These are phyloP conservation scores for Palythoa caribaeorum DNA, from an alignment of 92 coral and sea anemone species.

Conservation along the genomic window DNA sequence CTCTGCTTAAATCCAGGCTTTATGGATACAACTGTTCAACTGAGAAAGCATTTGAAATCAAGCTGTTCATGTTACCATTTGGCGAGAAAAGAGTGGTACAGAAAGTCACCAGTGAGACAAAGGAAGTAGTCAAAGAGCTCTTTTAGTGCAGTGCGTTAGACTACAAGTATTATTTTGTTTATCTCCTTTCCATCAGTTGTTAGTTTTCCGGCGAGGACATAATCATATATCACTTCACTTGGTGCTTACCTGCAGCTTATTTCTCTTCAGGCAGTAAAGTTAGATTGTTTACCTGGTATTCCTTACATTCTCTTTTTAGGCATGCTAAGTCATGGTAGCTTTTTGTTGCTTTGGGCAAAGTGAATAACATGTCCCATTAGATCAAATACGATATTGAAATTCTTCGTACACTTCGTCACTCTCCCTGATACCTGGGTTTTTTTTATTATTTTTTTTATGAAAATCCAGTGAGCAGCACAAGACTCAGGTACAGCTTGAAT, in stretches of 20 bases:
- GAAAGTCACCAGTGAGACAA: neutral
- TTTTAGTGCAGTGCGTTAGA: neutral
- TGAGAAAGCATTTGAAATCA: neutral
- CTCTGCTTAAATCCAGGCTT: too few species aligned
- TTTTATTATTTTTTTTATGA: too few species aligned
- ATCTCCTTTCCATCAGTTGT: constrained; percentile 27
- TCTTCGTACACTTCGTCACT: too few species aligned
- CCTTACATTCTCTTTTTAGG: constrained; percentile 14
- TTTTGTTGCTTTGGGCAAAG: constrained; percentile 33
- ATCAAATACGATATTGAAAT: too few species aligned
- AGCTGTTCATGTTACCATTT: constrained; percentile 42
- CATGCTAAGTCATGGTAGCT: neutral
- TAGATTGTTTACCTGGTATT: constrained; percentile 31
- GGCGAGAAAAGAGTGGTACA: constrained; percentile 31
- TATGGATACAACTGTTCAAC: too few species aligned
- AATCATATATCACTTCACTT: constrained; percentile 17
- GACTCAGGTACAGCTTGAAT: too few species aligned
- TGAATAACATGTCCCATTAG: neutral
- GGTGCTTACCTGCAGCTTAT: neutral
- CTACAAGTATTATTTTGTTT: constrained; percentile 21
- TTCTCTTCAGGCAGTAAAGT: neutral
- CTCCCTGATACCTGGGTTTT: too few species aligned
- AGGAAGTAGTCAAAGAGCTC: constrained; percentile 28
- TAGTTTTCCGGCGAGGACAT: constrained; percentile 25
- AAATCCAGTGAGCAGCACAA: too few species aligned